Evolutionary conservation across 1,140 invertebrate species (phyloP), one percentile per base, ranked within the genome.

Genomic region (Drosophila rufa): DNA sequence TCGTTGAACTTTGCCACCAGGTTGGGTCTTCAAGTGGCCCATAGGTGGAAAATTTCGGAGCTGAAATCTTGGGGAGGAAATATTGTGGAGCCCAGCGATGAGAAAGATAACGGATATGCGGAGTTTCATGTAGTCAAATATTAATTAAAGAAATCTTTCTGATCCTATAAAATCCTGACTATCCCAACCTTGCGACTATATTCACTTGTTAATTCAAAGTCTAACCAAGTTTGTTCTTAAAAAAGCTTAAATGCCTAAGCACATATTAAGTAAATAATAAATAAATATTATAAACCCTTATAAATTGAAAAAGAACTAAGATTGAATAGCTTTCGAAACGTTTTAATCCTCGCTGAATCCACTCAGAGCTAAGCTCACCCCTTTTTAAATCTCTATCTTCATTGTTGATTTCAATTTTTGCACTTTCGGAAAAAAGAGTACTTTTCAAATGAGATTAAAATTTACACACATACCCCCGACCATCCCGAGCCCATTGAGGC

Each of bases 381-480:
- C 66, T 71, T 73, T 71, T 5, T 33, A 17, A 73, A 71, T 36
- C n/a, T 71, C 67, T 48, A 38, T 51, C 17, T 62, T 50, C 55
- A 79, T 80, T 83, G 71, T 77, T 83, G 75, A 79, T 85, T 84
- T 85, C 78, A 81, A 84, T 81, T 90, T 84, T 79, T 79, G 82
- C 78, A 81, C 79, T 79, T 81, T 86, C 55, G 33, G 58, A 80
- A 80, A 81, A 57, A 73, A 89, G 84, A 89, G 84, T 55, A 85
- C 78, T 84, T 90, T 81, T 90, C 69, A 89, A 89, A 90, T 90
- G 85, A 82, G 85, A 90, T 90, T 90, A 90, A 90, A 90, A 79
- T 76, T 64, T 74, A 81, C 60, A 75, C 75, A 64, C 66, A 42
- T 36, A 65, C 46, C 40, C 46, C 4, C 47, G 22, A 30, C 53